Conservation (phyloP, 2,113 vertebrate species). For the Ochotona princeps region DNA sequence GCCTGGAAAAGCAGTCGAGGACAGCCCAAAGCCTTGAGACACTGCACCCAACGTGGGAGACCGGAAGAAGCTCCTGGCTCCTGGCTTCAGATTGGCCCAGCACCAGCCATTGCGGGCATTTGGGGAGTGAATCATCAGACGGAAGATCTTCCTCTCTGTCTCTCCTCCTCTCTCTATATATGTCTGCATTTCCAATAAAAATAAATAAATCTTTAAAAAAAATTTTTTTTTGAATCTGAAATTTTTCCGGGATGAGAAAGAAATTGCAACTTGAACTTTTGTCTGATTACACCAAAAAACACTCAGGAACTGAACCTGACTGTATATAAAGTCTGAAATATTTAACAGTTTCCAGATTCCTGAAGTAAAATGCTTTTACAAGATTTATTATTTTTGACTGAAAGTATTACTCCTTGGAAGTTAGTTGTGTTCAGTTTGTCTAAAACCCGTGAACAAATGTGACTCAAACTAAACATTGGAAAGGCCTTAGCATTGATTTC, state of each 20-base stretch:
- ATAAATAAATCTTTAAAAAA: not conserved
- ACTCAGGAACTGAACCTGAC: not conserved
- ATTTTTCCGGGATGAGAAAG: not conserved
- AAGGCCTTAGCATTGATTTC: conserved; percentile 39
- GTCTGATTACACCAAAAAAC: not conserved
- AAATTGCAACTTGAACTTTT: not conserved
- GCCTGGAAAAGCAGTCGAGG: no score
- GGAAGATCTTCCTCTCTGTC: no score
- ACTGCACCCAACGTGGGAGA: no score
- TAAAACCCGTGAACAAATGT: not conserved
- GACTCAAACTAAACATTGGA: not conserved
- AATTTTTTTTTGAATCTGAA: not conserved
- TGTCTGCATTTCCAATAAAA: no score
- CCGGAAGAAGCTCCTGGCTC: no score
- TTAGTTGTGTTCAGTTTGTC: conserved; percentile 18
- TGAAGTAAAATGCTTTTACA: not conserved
- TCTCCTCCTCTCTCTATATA: no score
- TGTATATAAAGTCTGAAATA: not conserved
- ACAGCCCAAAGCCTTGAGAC: no score
- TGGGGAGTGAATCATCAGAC: no score
- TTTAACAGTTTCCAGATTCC: not conserved
- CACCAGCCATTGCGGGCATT: no score
- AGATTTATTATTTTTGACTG: not conserved
- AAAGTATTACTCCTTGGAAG: conserved; percentile 28
- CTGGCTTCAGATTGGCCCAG: no score